Percentiles rank a stretch among this genome's conserved stretches.
These are phyloP conservation scores for Geothlypis trichas DNA, from an alignment of 2,113 vertebrate genomes.

Conservation along the genomic window DNA sequence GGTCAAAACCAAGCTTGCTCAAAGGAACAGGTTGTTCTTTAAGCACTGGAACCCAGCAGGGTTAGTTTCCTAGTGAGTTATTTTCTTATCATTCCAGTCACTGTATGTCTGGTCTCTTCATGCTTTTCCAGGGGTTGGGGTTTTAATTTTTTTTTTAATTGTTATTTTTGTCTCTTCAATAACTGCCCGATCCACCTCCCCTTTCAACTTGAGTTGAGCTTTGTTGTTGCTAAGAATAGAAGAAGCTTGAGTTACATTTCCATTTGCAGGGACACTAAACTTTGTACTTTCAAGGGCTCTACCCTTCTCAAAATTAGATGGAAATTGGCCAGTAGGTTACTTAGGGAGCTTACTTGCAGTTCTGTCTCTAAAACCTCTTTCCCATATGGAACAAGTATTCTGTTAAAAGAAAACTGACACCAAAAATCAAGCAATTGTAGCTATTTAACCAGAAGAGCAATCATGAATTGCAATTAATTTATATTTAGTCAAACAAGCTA, in stretches of 20 bases:
- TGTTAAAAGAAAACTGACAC: neutral
- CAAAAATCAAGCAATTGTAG: neutral
- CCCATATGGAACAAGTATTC: neutral
- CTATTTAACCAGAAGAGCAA: neutral
- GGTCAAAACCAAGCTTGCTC: neutral
- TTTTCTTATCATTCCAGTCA: neutral
- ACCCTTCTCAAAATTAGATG: neutral
- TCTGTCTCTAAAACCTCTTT: neutral
- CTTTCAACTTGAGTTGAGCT: neutral
- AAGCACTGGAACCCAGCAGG: neutral
- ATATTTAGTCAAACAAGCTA: neutral
- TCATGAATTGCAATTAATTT: neutral
- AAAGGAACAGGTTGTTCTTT: neutral
- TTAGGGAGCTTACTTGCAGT: neutral
- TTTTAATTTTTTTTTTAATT: neutral
- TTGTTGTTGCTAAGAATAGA: neutral
- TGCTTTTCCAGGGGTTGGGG: neutral
- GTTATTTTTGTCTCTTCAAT: neutral
- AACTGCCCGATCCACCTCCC: neutral
- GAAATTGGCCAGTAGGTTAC: neutral
- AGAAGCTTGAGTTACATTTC: neutral
- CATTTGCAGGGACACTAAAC: neutral
- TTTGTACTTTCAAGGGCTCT: neutral
- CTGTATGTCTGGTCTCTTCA: neutral
- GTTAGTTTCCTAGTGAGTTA: neutral